Evolutionary conservation across 2,888 invertebrate species (phyloP).

Genomic region (Erynnis tages): DNA sequence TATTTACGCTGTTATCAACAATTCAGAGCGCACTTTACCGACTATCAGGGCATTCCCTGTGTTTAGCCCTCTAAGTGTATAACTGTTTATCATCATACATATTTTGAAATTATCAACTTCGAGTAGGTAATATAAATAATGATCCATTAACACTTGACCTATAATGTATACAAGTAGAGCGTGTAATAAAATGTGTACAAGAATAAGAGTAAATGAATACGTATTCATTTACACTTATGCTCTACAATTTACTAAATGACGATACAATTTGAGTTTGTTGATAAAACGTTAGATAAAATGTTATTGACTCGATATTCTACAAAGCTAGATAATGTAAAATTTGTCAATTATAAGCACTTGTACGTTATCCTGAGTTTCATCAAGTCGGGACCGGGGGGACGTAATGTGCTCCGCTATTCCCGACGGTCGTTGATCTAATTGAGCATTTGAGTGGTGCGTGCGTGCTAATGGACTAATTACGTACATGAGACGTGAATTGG

Average conservation of each 20-base stretch:
- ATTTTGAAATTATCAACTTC: constrained; percentile 22
- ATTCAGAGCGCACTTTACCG: no score
- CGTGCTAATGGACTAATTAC: constrained; percentile 79
- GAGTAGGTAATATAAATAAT: constrained; percentile 11
- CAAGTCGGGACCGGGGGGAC: constrained; percentile 55
- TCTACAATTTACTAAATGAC: background rate
- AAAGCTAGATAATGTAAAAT: constrained; percentile 8
- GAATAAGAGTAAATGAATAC: background rate
- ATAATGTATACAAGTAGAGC: constrained; percentile 26
- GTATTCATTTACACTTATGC: background rate
- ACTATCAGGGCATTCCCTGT: constrained; percentile 6
- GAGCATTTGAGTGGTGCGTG: constrained; percentile 78
- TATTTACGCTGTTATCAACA: background rate
- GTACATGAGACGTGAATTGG: constrained; percentile 71
- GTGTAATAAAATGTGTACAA: constrained; percentile 20
- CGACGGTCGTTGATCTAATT: constrained; percentile 75
- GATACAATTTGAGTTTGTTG: no score
- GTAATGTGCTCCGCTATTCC: constrained; percentile 64
- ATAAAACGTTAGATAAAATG: background rate
- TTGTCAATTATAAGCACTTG: constrained; percentile 23
- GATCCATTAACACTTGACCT: constrained; percentile 24
- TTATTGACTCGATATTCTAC: background rate
- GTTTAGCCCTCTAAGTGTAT: background rate
- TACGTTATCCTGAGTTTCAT: constrained; percentile 53
- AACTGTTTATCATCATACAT: constrained; percentile 21